Base-by-base conservation (phyloP, 2,888 invertebrate genomes). In the Drosophila hawaiiensis region DNA sequence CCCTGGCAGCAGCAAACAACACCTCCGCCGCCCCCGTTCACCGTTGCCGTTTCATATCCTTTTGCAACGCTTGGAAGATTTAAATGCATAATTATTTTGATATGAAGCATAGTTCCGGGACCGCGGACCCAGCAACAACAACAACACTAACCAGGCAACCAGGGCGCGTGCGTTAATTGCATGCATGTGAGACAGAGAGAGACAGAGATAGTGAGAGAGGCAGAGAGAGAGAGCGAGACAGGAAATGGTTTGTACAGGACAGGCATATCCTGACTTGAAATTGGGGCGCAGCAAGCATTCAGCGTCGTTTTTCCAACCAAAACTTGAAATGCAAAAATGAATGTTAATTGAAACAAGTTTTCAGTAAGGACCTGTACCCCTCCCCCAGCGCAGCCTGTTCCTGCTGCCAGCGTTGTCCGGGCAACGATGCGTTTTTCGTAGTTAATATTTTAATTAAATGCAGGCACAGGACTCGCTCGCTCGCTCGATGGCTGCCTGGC, bases 391-490 rank as follows among this genome's bases (percentile, higher is more conserved):
- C 22, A 47, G 37, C 33, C 64, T 16, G 29, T 16, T 41, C 12
- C 22, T 52, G 56, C 47, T 37, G 55, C 37, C 29, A 14, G 39
- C 61, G 74, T 73, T 62, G 75, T 50, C 62, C 66, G 50, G 61
- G 73, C 70, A 82, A 83, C 80, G 68, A 28, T 37, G 60, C 49
- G 39, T 39, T 73, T 84, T 87, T 81, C 80, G 86, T 91, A 83
- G 89, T 88, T 91, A 89, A 91, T 91, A 90, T 91, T 91, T 90
- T 91, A 91, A 90, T 91, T 90, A 91, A 90, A 90, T 91, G 91
- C 91, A 84, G 82, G 73, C 86, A 80, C 89, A 85, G 79, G 76
- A 75, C 73, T 81, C 64, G 22, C 59, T 41, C 43, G 63, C 54
- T 54, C 25, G 19, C 47, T 25, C 47, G 43, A 22, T 31, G 31